Evolutionary conservation across 2,797 vertebrate species (phyloP).

Genomic region (Crenuchus spilurus): DNA sequence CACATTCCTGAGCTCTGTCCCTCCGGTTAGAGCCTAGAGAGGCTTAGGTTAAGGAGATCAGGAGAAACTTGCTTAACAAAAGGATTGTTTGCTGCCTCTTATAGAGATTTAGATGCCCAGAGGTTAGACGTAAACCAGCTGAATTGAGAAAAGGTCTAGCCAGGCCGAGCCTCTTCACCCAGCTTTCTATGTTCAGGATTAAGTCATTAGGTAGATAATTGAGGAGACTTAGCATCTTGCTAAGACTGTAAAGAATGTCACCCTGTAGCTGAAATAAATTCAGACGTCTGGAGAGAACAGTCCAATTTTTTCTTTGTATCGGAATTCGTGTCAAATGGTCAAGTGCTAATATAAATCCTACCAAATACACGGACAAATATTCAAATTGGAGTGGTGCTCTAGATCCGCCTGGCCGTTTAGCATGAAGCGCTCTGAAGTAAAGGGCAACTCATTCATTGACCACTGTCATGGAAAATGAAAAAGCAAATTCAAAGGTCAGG

Average conservation of each 20-base stretch:
- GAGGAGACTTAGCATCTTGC: neutral
- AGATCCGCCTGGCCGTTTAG: neutral
- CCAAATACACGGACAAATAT: neutral
- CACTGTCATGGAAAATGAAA: constrained; percentile 31
- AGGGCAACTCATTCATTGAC: constrained; percentile 29
- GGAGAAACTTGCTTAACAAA: constrained; percentile 22
- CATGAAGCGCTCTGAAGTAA: neutral
- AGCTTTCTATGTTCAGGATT: neutral
- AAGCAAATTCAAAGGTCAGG: constrained; percentile 28
- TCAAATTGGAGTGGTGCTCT: neutral
- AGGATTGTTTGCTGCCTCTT: constrained; percentile 43
- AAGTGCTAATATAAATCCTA: neutral
- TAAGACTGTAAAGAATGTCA: neutral
- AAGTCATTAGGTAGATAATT: constrained; percentile 12
- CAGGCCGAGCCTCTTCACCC: neutral
- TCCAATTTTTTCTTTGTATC: neutral
- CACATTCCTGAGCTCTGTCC: constrained; percentile 13
- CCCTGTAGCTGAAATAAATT: neutral
- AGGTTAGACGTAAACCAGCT: constrained; percentile 14
- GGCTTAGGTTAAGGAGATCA: constrained; percentile 45
- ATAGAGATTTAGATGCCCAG: neutral
- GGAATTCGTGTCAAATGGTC: neutral
- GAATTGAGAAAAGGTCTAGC: neutral
- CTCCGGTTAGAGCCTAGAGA: constrained; percentile 17
- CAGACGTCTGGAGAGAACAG: neutral